Base-by-base conservation (phyloP, 1,140 invertebrate species). In the Sitobion miscanthi region DNA sequence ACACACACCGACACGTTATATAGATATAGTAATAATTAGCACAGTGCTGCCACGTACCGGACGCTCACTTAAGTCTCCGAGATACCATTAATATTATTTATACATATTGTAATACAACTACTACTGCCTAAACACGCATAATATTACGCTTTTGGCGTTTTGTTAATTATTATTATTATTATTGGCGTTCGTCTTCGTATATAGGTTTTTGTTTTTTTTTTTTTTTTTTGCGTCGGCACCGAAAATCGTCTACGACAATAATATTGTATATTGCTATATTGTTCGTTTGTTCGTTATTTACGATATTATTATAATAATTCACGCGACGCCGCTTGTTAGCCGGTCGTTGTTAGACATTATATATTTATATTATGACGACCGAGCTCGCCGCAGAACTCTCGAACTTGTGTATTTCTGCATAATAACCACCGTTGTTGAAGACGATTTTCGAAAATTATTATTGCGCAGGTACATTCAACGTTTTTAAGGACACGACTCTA, bases 1-100 rank as follows among this genome's bases (percentile, higher is more conserved):
- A 42, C 42, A 90, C n/a, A n/a, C 62, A 17, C 62, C 62, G 62
- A 77, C 62, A n/a, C 62, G 62, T 77, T 11, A 77, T n/a, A n/a
- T 77, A 77, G 30, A 77, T 77, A 77, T n/a, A 77, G 62, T 90
- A 90, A 90, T 62, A 62, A 90, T 90, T 62, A 62, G 88, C 88
- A 90, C 88, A 90, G 88, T 90, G 88, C 25, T 90, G 88, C 88
- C 88, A 62, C 88, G 88, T 90, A 90, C 88, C 88, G 88, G 88
- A 57, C 88, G 54, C 45, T 47, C 83, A 23, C 87, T 25, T 17
- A 54, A 49, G 88, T 42, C 88, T 20, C n/a, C 47, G 49, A 45
- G 4, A 11, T 30, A 30, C 30, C 14, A 69, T 14, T 69, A 4
- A 62, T n/a, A n/a, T 77, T 77, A 77, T 77, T n/a, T 38, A 23